phyloP scores from a whole-genome alignment of 2,888 invertebrate species.

The Philhelius pedissequus region DNA sequence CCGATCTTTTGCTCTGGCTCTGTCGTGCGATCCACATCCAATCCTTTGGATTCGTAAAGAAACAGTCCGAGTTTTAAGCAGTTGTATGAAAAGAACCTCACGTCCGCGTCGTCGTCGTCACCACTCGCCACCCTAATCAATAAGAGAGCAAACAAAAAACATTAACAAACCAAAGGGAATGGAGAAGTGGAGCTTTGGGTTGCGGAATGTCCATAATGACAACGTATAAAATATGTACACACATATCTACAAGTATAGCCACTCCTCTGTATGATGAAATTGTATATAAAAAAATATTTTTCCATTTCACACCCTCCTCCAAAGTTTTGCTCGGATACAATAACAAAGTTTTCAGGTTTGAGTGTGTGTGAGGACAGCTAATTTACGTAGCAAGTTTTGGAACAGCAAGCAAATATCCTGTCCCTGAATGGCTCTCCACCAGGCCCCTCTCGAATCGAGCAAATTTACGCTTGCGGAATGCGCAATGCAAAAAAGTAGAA shows the following conservation, averaged over 20 bases:
- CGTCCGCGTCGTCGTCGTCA: slow-evolving; percentile 4
- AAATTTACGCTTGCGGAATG: slow-evolving; percentile 30
- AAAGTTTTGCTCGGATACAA: neutral
- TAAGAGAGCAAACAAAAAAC: slow-evolving; percentile 10
- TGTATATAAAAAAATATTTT: slow-evolving; percentile 21
- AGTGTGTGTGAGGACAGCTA: slow-evolving; percentile 17
- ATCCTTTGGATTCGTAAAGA: neutral
- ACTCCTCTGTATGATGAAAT: slow-evolving; percentile 32
- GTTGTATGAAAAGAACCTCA: slow-evolving; percentile 48
- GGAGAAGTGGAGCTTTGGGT: slow-evolving; percentile 42
- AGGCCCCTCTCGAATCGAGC: neutral
- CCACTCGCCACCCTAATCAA: slow-evolving; percentile 62
- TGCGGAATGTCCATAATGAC: slow-evolving; percentile 52
- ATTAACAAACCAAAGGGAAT: slow-evolving; percentile 15
- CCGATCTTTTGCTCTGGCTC: neutral
- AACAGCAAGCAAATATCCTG: slow-evolving; percentile 63
- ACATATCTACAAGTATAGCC: too few species aligned
- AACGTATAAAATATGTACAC: too few species aligned
- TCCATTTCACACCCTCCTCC: slow-evolving; percentile 39
- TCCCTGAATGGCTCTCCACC: slow-evolving; percentile 25
- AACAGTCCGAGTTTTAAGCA: slow-evolving; percentile 26
- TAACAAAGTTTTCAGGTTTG: neutral
- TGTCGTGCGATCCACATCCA: neutral
- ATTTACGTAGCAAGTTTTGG: slow-evolving; percentile 46
- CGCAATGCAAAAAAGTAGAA: slow-evolving; percentile 36